Evolutionary conservation across 2,797 vertebrate genomes (phyloP), one percentile per base, ranked within the genome.

Genomic region (Craterocephalus amniculus): DNA sequence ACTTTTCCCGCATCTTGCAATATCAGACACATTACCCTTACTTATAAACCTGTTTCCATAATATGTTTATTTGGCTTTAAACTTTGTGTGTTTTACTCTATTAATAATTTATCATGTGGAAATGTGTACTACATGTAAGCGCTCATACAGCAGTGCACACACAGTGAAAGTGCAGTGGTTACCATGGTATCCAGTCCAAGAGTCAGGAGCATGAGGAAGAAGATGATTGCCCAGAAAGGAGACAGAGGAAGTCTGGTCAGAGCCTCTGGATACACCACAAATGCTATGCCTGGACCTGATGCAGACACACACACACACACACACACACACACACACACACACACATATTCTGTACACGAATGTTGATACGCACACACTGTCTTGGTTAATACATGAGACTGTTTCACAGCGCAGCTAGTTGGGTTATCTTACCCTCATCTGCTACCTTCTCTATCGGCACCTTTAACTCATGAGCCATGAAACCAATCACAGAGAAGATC

Each of bases 401-500:
- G n/a, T 49, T 66, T 66, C 34, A 32, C 40, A 51, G 66, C 67
- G 61, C 36, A n/a, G 49, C 58, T 29, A 55, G 35, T 34, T 35
- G 20, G 32, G 59, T 27, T 36, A 3, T 55, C 78, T 75, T 93
- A 99, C 98, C 98, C 97, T 99, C 97, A 89, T 99, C 98, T 3
- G 98, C 98, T 80, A 99, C 98, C n/a, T 96, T 92, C 87, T 99
- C 97, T 29, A 99, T 99, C 4, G 97, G 95, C 78, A 99, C 97
- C 91, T 99, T 98, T 79, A 99, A 93, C 61, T 98, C 97, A 0
- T 99, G 96, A 63, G 98, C 98, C 98, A 99, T 99, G 93, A 99
- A 99, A 73, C 97, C 98, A 31, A 99, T 99, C 38, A 99, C 97
- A 0, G 97, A 99, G 92, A 99, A 99, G 92, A 99, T 99, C 91